Percentiles rank a stretch among this genome's conserved stretches.
Conservation (phyloP, 2,113 vertebrate genomes). For the Gymnobelideus leadbeateri region DNA sequence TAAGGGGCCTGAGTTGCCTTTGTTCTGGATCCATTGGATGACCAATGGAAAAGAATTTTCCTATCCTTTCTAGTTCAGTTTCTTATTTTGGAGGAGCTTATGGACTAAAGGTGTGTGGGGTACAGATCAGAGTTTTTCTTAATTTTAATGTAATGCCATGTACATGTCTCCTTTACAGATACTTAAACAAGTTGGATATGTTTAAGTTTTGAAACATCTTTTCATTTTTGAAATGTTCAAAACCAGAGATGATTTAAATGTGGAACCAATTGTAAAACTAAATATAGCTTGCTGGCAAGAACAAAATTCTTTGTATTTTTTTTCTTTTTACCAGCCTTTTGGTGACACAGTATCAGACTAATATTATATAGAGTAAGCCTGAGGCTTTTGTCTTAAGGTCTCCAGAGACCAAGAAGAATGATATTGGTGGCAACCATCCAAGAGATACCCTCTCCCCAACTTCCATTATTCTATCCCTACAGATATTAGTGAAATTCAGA, state of each 20-base stretch:
- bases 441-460: not conserved
- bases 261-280: constrained; percentile 30
- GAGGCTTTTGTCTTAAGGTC: constrained; percentile 38
- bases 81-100: not conserved
- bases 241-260: constrained; percentile 5
- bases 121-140: not conserved
- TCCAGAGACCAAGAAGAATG: constrained; percentile 5
- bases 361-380: not conserved
- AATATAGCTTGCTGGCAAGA: constrained; percentile 31
- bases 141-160: not conserved
- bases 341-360: not conserved
- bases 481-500: not conserved
- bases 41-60: not conserved
- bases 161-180: constrained; percentile 6
- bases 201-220: not conserved
- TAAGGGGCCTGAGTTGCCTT: not conserved
- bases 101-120: not conserved
- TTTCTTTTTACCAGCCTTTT: not conserved
- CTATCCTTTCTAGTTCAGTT: accelerated
- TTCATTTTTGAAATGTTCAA: constrained; percentile 28
- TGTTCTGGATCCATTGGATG: not conserved
- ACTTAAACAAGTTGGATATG: not conserved
- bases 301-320: not conserved
- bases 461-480: not conserved
- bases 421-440: not conserved